Evolutionary conservation across 1,140 invertebrate genomes (phyloP).

Genomic region (Zaprionus ornatus): DNA sequence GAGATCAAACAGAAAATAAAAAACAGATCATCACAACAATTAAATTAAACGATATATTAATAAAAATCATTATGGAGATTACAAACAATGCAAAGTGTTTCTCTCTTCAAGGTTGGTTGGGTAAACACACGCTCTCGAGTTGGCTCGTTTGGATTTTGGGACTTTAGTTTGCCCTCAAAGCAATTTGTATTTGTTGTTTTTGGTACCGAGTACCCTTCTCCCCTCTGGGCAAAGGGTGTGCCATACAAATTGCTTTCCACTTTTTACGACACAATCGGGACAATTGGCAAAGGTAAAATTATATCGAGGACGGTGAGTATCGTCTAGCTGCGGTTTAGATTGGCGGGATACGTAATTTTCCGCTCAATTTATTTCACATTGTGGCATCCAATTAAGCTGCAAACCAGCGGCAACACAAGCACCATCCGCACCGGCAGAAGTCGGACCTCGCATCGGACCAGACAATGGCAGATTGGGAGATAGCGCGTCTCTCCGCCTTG

Average conservation of each 20-base stretch:
- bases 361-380: constrained; percentile 84
- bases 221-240: neutral
- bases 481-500: constrained; percentile 5
- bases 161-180: neutral
- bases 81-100: constrained; percentile 13
- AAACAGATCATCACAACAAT: constrained; percentile 49
- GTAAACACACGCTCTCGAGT: no score
- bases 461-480: constrained; percentile 28
- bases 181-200: neutral
- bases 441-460: constrained; percentile 6
- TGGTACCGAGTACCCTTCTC: neutral
- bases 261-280: constrained; percentile 65
- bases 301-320: constrained; percentile 38
- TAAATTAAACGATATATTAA: constrained; percentile 76
- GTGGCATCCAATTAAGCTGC: constrained; percentile 83
- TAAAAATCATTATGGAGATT: constrained; percentile 75
- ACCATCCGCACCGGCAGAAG: neutral
- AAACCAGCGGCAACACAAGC: constrained; percentile 54
- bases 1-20: constrained; percentile 14
- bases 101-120: neutral
- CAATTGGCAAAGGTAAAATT: constrained; percentile 54
- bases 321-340: constrained; percentile 69
- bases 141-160: no score
- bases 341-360: constrained; percentile 83
- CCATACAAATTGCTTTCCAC: constrained; percentile 32